Percentiles rank a stretch among this genome's conserved stretches.
phyloP scores from a whole-genome alignment of 92 coral and sea anemone genomes.

The Epizoanthus fatuus region DNA sequence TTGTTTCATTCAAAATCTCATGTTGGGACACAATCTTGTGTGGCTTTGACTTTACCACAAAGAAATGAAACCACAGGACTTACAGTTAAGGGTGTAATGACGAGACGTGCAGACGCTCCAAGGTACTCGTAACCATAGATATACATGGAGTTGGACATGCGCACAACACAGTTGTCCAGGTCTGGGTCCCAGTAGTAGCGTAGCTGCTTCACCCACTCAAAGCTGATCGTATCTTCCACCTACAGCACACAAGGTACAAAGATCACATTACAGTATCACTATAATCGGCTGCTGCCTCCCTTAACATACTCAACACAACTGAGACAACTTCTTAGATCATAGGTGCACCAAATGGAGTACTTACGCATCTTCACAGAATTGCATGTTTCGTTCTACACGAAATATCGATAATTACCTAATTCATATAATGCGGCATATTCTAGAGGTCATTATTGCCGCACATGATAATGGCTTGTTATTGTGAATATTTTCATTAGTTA shows the following conservation, averaged over 20 bases:
- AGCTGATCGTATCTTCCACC: conserved; percentile 95
- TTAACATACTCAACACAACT: too few species aligned
- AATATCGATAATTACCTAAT: too few species aligned
- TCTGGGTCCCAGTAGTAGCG: conserved; percentile 99
- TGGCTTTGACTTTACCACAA: background rate
- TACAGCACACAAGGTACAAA: conserved; percentile 15
- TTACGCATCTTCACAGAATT: too few species aligned
- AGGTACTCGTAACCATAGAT: conserved; percentile 99
- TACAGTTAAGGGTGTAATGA: conserved; percentile 97
- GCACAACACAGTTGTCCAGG: conserved; percentile 98
- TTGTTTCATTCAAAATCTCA: too few species aligned
- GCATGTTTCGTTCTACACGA: too few species aligned
- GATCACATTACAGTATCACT: background rate
- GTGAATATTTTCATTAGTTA: too few species aligned
- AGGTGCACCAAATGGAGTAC: too few species aligned
- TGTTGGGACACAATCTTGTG: background rate
- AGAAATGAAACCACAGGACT: conserved; percentile 40
- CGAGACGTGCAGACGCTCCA: conserved; percentile 97
- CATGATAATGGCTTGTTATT: too few species aligned
- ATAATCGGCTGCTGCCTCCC: too few species aligned
- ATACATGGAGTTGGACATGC: conserved; percentile 98
- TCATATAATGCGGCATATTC: too few species aligned
- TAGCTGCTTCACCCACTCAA: conserved; percentile 99
- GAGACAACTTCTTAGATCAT: too few species aligned
- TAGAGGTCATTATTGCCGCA: too few species aligned